phyloP scores from a whole-genome alignment of 2,888 invertebrate genomes.

The Macrophya annulata region DNA sequence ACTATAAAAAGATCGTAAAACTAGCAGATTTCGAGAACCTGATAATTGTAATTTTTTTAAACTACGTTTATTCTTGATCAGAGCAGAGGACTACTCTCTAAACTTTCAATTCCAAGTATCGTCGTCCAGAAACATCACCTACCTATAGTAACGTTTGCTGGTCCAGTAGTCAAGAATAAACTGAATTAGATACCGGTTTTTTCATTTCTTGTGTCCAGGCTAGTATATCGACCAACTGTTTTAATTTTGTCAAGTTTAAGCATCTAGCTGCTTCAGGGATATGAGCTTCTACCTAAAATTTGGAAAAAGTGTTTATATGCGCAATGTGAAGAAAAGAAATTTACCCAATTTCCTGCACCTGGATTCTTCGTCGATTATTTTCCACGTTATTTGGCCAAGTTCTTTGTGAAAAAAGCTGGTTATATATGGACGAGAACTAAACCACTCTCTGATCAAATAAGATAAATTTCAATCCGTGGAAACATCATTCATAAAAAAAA shows the following conservation, averaged over 20 bases:
- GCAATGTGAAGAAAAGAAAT: background rate
- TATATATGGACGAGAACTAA: background rate
- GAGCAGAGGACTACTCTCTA: background rate
- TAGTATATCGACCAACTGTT: background rate
- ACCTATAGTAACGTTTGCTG: background rate
- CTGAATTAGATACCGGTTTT: slow-evolving; percentile 10
- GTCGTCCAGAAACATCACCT: background rate
- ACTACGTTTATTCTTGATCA: background rate
- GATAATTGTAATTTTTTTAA: background rate
- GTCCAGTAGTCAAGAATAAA: slow-evolving; percentile 9
- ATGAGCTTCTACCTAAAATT: background rate
- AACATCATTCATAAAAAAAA: background rate
- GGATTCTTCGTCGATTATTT: background rate
- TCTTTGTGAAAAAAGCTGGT: background rate
- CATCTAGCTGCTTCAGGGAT: background rate
- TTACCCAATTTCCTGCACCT: background rate
- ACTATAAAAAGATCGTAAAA: background rate
- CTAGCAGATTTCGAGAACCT: background rate
- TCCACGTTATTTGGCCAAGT: background rate
- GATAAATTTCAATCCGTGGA: background rate
- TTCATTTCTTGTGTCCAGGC: background rate
- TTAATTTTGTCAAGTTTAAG: background rate
- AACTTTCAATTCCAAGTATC: background rate
- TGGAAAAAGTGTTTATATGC: background rate
- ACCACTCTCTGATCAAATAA: background rate